Evolutionary conservation across 2,797 vertebrate genomes (phyloP), one percentile per base, ranked within the genome.

Genomic region (Octomys mimax): DNA sequence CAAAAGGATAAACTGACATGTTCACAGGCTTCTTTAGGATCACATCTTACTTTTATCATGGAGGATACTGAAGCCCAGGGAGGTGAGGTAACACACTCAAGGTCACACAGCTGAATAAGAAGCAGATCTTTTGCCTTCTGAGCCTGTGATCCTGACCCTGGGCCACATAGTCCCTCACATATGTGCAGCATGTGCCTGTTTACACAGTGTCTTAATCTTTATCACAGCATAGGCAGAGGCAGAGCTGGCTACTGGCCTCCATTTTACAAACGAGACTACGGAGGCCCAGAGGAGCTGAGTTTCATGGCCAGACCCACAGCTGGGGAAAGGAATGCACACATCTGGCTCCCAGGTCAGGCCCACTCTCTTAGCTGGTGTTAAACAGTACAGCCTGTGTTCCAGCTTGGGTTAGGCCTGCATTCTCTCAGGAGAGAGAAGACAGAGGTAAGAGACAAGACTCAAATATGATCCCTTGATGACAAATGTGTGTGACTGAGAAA

Each of bases 121-220:
- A 57, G 3, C 2, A 28, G 52, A 7, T 80, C 77, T 78, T 77
- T 54, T 28, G 57, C 33, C 83, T 39, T n/a, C 71, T n/a, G 10
- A 66, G 36, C 46, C 83, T 42, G 31, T 13, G 42, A 22, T 70
- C 92, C 85, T 68, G 64, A 64, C 46, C 42, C 39, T 22, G 68
- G 81, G 31, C 33, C 81, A 36, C 33, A 7, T 42, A 42, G 83
- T n/a, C 16, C 73, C 59, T 78, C 12, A n/a, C 46, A 0, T 28
- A 2, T 0, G 26, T 39, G 66, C 8, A 22, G 22, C 28, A 26
- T 0, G 0, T 0, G 0, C 22, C 39, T 24, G 42, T 87, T 62
- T 3, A 28, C 54, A 39, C 5, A 57, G 82, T 1, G 28, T 93
- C 36, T 59, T 7, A 0, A 61, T n/a, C 73, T 84, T 90, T 6